These are phyloP conservation scores for Stegodyphus mimosarum DNA, from an alignment of 1,140 invertebrate genomes.

Conservation along the genomic window DNA sequence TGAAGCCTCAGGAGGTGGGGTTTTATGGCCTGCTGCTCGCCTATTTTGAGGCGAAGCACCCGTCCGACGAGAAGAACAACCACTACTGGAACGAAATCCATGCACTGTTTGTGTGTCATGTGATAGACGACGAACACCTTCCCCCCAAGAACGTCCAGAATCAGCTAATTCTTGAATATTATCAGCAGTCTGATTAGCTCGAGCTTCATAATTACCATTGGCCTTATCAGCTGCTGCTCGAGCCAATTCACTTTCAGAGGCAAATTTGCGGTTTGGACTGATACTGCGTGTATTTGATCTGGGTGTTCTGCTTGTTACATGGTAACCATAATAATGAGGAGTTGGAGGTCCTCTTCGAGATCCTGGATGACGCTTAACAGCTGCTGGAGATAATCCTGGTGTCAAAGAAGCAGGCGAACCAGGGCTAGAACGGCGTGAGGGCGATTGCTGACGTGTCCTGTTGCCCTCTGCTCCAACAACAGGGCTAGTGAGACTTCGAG, in stretches of 20 bases:
- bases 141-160: slow-evolving; percentile 74
- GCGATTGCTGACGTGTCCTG: slow-evolving; percentile 51
- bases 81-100: slow-evolving; percentile 49
- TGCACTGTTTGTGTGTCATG: slow-evolving; percentile 59
- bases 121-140: neutral
- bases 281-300: slow-evolving; percentile 65
- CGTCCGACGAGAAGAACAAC: slow-evolving; percentile 10
- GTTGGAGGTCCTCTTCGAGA: slow-evolving; percentile 9
- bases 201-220: slow-evolving; percentile 69
- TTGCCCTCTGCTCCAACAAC: slow-evolving; percentile 26
- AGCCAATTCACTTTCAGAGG: slow-evolving; percentile 85
- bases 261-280: slow-evolving; percentile 83
- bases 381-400: slow-evolving; percentile 62
- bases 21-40: slow-evolving; percentile 62
- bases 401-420: slow-evolving; percentile 67
- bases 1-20: slow-evolving; percentile 59
- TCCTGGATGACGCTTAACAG: slow-evolving; percentile 60
- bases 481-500: slow-evolving; percentile 57
- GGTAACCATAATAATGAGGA: slow-evolving; percentile 46
- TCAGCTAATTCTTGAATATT: slow-evolving; percentile 78
- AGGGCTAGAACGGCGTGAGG: slow-evolving; percentile 62
- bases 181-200: slow-evolving; percentile 74
- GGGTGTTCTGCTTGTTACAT: slow-evolving; percentile 5
- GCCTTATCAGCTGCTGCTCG: slow-evolving; percentile 72
- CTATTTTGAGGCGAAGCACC: slow-evolving; percentile 21